phyloP scores from a whole-genome alignment of 2,797 vertebrate species.

The Premnoplex brunnescens region DNA sequence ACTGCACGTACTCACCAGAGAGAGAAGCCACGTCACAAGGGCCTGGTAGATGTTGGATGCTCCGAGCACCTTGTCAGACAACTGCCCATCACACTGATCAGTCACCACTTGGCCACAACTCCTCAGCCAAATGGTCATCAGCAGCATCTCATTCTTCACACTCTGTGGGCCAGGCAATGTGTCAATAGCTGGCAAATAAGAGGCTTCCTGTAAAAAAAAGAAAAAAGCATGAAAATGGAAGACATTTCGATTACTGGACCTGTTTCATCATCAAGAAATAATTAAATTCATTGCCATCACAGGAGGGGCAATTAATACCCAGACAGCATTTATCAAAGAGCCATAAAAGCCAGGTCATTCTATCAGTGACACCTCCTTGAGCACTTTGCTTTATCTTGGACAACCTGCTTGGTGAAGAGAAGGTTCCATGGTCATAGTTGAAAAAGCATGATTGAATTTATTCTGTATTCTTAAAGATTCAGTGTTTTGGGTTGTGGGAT shows the following conservation, averaged over 20 bases:
- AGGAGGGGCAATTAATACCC: not conserved
- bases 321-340: not conserved
- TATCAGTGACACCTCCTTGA: not conserved
- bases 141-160: constrained; percentile 39
- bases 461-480: not conserved
- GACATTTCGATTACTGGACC: not conserved
- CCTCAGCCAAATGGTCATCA: constrained; percentile 69
- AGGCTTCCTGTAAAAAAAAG: constrained; percentile 73
- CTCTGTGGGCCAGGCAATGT: constrained; percentile 36
- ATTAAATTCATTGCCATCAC: not conserved
- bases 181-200: constrained; percentile 63
- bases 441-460: not conserved
- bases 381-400: not conserved
- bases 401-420: not conserved
- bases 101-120: constrained; percentile 69
- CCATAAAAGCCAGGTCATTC: not conserved
- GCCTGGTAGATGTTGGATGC: constrained; percentile 70
- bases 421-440: not conserved
- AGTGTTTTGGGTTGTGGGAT: not conserved
- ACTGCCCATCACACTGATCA: not conserved
- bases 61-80: not conserved
- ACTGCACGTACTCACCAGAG: constrained; percentile 68
- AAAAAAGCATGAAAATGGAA: not conserved
- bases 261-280: not conserved
- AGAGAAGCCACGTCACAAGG: constrained; percentile 77